A percentile compares a stretch with the other conserved stretches of the same genome.
Evolutionary conservation across 1,140 invertebrate genomes (phyloP).

Genomic region (Macrotrachela quadricornifera): DNA sequence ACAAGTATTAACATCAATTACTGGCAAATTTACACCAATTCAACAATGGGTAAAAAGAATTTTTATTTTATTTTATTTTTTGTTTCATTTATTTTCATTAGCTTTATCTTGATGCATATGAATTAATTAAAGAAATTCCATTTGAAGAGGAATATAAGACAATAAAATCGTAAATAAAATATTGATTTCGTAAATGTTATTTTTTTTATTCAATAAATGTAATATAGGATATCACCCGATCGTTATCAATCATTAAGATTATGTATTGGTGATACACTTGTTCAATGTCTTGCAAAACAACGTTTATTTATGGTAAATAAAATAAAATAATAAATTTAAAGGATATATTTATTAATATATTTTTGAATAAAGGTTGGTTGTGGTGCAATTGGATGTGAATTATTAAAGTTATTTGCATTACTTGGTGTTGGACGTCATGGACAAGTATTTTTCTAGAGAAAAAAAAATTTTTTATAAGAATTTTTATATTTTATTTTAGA

Average conservation of each 20-base stretch:
- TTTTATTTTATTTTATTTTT: neutral
- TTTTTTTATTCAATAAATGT: neutral
- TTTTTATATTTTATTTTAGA: neutral
- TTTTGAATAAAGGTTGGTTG: slow-evolving; percentile 11
- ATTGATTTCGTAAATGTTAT: too few relatives aligned
- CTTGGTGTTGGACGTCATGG: slow-evolving; percentile 1
- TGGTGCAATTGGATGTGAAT: slow-evolving; percentile 13
- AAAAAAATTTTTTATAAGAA: too few relatives aligned
- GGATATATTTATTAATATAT: too few relatives aligned
- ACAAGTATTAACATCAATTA: slow-evolving; percentile 37
- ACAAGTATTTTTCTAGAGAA: neutral
- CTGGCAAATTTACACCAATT: slow-evolving; percentile 29
- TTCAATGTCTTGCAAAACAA: neutral
- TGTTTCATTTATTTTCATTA: too few relatives aligned
- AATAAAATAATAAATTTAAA: too few relatives aligned
- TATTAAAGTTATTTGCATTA: slow-evolving; percentile 11
- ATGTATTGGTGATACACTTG: slow-evolving; percentile 21
- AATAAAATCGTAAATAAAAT: neutral
- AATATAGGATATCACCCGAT: slow-evolving; percentile 15
- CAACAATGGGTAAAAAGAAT: slow-evolving; percentile 22
- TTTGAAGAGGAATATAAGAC: neutral
- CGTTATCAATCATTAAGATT: slow-evolving; percentile 23
- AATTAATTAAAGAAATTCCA: too few relatives aligned
- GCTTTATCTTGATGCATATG: too few relatives aligned
- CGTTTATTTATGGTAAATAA: slow-evolving; percentile 10